Conservation (phyloP, 1,140 invertebrate genomes). For the Psilanteris sp. region DNA sequence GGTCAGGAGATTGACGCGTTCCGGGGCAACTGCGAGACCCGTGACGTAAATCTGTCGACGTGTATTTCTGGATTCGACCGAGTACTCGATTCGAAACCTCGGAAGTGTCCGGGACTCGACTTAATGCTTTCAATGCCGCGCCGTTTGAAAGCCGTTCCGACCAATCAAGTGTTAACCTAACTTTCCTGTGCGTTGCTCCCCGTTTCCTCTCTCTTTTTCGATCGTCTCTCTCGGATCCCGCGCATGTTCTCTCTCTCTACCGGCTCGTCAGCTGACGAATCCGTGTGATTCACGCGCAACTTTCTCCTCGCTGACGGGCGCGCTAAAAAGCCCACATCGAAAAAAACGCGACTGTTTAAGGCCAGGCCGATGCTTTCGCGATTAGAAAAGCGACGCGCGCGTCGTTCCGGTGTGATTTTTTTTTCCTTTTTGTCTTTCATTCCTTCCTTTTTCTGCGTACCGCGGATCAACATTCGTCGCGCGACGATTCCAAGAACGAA, state of each 20-base stretch:
- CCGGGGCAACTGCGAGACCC: too few relatives aligned
- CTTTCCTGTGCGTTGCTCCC: constrained; percentile 56
- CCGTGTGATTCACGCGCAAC: constrained; percentile 53
- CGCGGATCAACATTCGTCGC: constrained; percentile 3
- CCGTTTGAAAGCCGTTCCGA: constrained; percentile 53
- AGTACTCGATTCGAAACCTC: constrained; percentile 45
- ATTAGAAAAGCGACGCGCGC: constrained; percentile 39
- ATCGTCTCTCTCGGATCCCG: constrained; percentile 11
- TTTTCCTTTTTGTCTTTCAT: too few relatives aligned
- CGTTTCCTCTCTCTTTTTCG: constrained; percentile 27
- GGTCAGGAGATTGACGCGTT: too few relatives aligned
- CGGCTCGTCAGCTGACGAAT: constrained; percentile 61
- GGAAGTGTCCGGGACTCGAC: constrained; percentile 35
- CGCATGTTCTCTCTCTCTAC: constrained; percentile 14
- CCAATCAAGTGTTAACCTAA: constrained; percentile 57
- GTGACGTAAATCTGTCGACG: too few relatives aligned
- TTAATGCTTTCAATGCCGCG: constrained; percentile 51
- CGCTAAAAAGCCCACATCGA: constrained; percentile 28
- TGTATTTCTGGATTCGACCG: too few relatives aligned
- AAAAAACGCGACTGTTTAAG: constrained; percentile 10
- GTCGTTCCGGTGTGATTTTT: constrained; percentile 8
- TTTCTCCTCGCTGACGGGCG: constrained; percentile 33
- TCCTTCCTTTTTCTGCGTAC: background rate
- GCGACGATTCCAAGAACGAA: too few relatives aligned
- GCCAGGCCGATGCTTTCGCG: constrained; percentile 11